Evolutionary conservation across 2,113 vertebrate species (phyloP).

Genomic region (Sceloporus undulatus): DNA sequence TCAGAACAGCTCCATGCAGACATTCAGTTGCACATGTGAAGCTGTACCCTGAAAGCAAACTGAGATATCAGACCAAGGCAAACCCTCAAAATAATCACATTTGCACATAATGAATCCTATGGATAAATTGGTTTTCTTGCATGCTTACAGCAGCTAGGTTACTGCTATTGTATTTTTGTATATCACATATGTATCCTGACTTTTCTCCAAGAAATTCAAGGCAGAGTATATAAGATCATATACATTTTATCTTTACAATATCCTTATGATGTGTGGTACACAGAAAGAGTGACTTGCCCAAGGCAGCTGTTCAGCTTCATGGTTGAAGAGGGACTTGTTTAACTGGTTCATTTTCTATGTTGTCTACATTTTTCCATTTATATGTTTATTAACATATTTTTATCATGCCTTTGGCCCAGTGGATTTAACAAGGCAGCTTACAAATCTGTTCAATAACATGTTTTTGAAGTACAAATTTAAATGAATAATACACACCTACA

Average conservation of each 20-base stretch:
- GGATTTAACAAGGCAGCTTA: neutral
- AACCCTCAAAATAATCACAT: neutral
- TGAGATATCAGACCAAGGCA: neutral
- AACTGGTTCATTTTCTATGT: neutral
- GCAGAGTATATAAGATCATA: neutral
- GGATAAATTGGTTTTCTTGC: neutral
- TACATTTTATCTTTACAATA: neutral
- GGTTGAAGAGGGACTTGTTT: neutral
- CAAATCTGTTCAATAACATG: neutral
- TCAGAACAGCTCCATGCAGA: neutral
- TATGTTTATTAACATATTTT: neutral
- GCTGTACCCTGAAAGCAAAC: neutral
- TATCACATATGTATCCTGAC: neutral
- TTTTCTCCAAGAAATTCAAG: neutral
- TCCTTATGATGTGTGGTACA: neutral
- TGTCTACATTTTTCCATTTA: neutral
- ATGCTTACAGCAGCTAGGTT: neutral
- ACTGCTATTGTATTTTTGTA: neutral
- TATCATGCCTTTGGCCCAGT: neutral
- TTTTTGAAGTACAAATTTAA: neutral
- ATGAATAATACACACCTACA: neutral
- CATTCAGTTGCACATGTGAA: neutral
- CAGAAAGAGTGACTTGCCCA: neutral
- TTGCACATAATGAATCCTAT: neutral
- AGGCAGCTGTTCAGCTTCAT: neutral